A percentile compares a stretch with the other conserved stretches of the same genome.
Conservation (phyloP, 2,797 vertebrate genomes). For the Macrochelys suwanniensis region DNA sequence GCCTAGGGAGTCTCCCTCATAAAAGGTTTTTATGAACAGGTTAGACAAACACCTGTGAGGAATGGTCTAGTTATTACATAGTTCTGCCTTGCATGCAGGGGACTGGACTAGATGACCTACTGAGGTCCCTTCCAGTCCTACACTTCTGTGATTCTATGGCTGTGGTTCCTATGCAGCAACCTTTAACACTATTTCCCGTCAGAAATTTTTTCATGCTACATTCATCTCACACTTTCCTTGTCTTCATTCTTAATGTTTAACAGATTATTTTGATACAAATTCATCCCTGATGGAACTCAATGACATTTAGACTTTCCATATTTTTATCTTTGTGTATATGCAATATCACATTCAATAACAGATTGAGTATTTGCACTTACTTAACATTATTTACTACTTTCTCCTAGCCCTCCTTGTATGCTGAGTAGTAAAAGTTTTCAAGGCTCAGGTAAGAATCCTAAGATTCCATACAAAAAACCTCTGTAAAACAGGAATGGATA, state of each 20-base stretch:
- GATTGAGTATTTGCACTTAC: background rate
- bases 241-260: background rate
- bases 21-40: no score
- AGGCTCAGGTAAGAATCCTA: constrained; percentile 74
- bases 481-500: background rate
- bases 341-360: background rate
- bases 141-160: background rate
- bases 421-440: accelerated
- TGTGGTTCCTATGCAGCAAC: background rate
- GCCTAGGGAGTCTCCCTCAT: no score
- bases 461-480: background rate
- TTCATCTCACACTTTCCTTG: background rate
- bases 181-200: background rate
- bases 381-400: constrained; percentile 50
- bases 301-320: background rate
- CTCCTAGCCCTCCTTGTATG: constrained; percentile 50
- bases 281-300: background rate
- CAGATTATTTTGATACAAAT: background rate
- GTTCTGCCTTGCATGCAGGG: no score
- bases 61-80: no score
- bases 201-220: background rate
- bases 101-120: no score
- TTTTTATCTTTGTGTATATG: background rate
- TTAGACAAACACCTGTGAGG: no score
- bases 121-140: no score